These are phyloP conservation scores for Sapayoa aenigma DNA, from an alignment of 2,113 vertebrate species.

Conservation along the genomic window DNA sequence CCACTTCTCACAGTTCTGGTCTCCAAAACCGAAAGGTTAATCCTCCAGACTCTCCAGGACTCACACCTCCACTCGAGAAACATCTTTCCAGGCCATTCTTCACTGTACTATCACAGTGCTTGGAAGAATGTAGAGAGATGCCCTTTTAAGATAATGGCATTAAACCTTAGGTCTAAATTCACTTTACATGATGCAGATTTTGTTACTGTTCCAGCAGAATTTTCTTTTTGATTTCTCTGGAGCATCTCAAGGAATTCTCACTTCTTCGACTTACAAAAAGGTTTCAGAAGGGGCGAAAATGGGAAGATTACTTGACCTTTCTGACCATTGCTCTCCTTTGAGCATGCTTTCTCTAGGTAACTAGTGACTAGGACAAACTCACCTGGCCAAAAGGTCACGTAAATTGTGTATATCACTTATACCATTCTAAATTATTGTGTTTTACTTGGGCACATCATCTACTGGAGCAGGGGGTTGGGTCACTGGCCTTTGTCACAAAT, in stretches of 20 bases:
- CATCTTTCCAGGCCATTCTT: background rate
- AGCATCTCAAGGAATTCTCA: background rate
- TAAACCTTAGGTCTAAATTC: conserved; percentile 13
- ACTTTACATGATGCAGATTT: background rate
- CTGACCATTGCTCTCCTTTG: background rate
- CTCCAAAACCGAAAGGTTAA: conserved; percentile 15
- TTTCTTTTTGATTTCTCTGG: conserved; percentile 31
- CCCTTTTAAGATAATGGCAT: conserved; percentile 30
- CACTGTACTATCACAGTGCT: background rate
- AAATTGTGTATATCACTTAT: background rate
- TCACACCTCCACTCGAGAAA: conserved; percentile 2
- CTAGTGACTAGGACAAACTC: conserved; percentile 13
- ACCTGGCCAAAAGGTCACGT: background rate
- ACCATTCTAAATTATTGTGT: background rate
- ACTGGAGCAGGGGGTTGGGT: background rate
- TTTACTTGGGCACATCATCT: background rate
- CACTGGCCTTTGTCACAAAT: background rate
- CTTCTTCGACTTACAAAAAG: background rate
- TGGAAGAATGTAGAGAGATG: background rate
- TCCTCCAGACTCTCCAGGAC: background rate
- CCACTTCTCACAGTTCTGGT: background rate
- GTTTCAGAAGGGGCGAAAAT: background rate
- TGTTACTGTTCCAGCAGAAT: background rate
- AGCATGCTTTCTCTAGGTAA: conserved; percentile 2
- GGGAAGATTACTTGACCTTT: conserved; percentile 33